Evolutionary conservation across 2,797 vertebrate species (phyloP), one percentile per base, ranked within the genome.

Genomic region (Onychomys leucogaster): DNA sequence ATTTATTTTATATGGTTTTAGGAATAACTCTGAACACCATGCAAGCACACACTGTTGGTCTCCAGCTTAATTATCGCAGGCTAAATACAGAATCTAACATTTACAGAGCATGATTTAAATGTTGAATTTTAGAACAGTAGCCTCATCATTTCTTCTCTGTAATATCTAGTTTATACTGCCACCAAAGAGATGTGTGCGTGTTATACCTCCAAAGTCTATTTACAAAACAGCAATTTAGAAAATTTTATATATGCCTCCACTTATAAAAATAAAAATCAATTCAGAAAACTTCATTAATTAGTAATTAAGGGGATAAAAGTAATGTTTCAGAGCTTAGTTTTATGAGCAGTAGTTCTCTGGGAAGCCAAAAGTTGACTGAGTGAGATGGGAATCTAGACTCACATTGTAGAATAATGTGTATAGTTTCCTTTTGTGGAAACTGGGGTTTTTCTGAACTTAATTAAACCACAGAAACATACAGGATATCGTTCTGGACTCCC

Each of bases 181-280:
- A 19, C 14, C 92, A 89, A 34, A 46, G 1, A 43, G 7, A 29
- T 17, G 17, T 41, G 6, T 8, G 41, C 43, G 23, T 43, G 41
- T 2, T 83, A 43, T 61, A 37, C 4, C 13, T 83, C 11, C 55
- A 59, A 3, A 59, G 13, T 77, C 25, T 93, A 14, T 59, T 85
- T 96, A 63, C 10, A 63, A n/a, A 96, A 80, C 57, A 89, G 84
- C 25, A 37, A 63, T 19, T 27, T 92, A 89, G 57, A 92, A 61
- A 55, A 12, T 27, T 91, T 57, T 57, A 34, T 76, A 84, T 0
- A 4, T 63, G n/a, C 52, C 57, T 86, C 34, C 6, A 86, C 3
- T 57, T 94, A 16, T 21, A n/a, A 29, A 93, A 76, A 67, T 88
- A 84, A 73, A 94, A 91, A 93, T 73, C 16, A 87, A 27, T 77